Evolutionary conservation across 2,797 vertebrate genomes (phyloP), one percentile per base, ranked within the genome.

Genomic region (Cryptoblepharus egeriae): DNA sequence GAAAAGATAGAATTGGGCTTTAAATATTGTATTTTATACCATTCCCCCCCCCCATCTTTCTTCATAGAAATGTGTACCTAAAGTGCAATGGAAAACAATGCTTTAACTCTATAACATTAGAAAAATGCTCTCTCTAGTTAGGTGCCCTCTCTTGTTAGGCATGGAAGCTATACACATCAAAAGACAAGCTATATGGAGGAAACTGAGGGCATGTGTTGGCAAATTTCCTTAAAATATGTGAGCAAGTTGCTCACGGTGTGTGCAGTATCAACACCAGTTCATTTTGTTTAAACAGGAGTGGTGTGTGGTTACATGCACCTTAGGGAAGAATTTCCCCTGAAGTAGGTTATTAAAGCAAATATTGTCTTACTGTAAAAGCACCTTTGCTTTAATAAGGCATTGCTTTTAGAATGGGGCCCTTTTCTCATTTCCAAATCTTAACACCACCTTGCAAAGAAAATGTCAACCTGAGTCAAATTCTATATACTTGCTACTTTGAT

Each of bases 231-330:
- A 32, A 15, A 0, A 72, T 83, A 65, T 35, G 85, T 90, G 80
- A 80, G 88, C 87, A 61, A 80, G 4, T 30, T 70, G 82, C 75
- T 87, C 39, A 73, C 45, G 10, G 80, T 72, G 61, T 6, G 2
- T 79, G 63, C 85, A 52, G 3, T 0, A 2, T 24, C 45, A 69
- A 3, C 24, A 0, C 11, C 42, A 26, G 69, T 85, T 75, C 0
- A 1, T 79, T 91, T 64, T 82, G 83, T 81, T 90, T 77, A 45
- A 80, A 69, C 82, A 85, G 80, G 64, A 64, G 57, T 74, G 82
- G 42, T 10, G 82, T n/a, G 39, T 30, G 64, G 32, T 71, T 37
- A 0, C 1, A 3, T 68, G 80, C 75, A 61, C 39, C 77, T 61
- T 65, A 58, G 26, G 63, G 68, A 3, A 68, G 49, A 4, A 0